These are phyloP conservation scores for Aphrocallistes beatrix DNA, from an alignment of 37 sponge, comb jelly and placozoan genomes.

Conservation along the genomic window DNA sequence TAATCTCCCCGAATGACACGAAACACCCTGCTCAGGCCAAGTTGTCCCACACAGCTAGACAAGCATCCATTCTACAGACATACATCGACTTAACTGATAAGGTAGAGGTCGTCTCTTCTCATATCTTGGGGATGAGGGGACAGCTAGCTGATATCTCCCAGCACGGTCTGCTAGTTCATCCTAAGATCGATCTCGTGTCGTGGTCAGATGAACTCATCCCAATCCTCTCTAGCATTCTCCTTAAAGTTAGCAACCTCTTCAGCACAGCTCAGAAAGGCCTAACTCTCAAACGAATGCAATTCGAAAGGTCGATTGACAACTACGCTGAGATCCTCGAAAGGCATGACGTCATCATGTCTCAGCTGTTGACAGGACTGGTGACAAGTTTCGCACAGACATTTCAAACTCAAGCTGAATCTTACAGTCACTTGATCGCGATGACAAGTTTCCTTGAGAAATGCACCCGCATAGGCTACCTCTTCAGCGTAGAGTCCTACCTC, in stretches of 20 bases:
- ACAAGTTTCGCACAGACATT: constrained; percentile 8
- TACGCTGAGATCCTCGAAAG: background rate
- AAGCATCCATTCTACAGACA: background rate
- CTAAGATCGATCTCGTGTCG: background rate
- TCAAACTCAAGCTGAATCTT: background rate
- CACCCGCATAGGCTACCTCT: background rate
- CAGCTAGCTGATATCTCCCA: background rate
- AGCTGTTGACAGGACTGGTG: background rate
- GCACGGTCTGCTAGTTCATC: background rate
- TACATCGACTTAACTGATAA: background rate
- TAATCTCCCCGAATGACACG: too few species aligned
- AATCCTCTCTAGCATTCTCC: background rate
- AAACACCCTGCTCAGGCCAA: background rate
- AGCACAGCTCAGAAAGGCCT: background rate
- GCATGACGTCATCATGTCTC: background rate
- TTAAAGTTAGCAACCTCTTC: background rate
- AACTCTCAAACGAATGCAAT: background rate
- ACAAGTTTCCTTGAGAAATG: background rate
- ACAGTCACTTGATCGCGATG: background rate
- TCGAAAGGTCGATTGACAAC: background rate
- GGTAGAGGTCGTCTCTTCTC: background rate
- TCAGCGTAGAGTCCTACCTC: background rate
- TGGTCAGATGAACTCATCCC: constrained; percentile 1
- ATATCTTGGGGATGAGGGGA: background rate
- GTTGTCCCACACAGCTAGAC: background rate